Percentiles rank a stretch among this genome's conserved stretches.
Conservation (phyloP, 2,113 vertebrate species). For the Vulpes lagopus region DNA sequence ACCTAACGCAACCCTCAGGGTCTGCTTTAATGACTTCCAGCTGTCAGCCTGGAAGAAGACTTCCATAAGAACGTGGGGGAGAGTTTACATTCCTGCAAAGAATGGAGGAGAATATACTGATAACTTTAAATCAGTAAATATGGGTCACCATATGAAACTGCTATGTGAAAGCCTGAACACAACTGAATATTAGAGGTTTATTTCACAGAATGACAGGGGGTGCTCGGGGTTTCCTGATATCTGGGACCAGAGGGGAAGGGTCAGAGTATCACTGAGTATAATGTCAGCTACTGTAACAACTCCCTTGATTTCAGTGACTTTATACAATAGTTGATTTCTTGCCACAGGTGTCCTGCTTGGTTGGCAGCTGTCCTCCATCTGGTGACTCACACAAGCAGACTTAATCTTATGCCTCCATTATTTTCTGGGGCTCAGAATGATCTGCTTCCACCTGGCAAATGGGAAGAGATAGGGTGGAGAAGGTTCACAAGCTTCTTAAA, state of each 20-base stretch:
- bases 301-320: constrained; percentile 35
- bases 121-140: background rate
- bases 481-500: constrained; percentile 3
- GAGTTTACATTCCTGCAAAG: constrained; percentile 37
- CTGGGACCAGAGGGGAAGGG: background rate
- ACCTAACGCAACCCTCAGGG: background rate
- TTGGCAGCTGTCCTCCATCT: constrained; percentile 16
- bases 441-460: background rate
- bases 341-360: background rate
- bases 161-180: background rate
- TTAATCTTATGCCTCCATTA: background rate
- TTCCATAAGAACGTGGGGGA: background rate
- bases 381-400: background rate
- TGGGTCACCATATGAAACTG: background rate
- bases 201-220: background rate
- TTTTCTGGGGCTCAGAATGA: constrained; percentile 33
- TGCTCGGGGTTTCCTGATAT: background rate
- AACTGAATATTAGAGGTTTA: background rate
- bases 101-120: background rate
- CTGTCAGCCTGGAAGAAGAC: background rate
- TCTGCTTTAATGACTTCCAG: background rate
- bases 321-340: constrained; percentile 18
- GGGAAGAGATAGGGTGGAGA: background rate
- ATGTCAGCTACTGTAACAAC: constrained; percentile 55
- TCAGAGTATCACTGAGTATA: background rate